These are phyloP conservation scores for Sycophila texana DNA, from an alignment of 2,888 invertebrate species.

Conservation along the genomic window DNA sequence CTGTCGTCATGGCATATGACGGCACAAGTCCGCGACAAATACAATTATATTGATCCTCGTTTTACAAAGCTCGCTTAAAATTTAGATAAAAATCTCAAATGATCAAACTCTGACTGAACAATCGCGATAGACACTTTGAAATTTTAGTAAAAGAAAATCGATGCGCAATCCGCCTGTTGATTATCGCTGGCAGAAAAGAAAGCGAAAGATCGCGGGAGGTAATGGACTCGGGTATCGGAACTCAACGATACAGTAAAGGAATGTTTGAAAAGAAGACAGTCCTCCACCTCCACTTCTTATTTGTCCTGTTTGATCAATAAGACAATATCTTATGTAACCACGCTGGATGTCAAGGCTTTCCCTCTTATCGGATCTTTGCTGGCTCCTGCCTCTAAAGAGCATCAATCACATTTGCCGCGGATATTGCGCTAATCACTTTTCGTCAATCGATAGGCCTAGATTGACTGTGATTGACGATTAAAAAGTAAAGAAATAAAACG, in stretches of 20 bases:
- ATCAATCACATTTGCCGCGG: conserved; percentile 29
- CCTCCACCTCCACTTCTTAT: conserved; percentile 51
- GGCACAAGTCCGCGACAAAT: no score
- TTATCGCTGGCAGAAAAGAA: background rate
- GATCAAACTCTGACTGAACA: no score
- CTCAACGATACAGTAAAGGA: conserved; percentile 19
- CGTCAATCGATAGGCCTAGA: conserved; percentile 18
- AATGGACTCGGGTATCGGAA: conserved; percentile 25
- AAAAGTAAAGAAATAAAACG: conserved; percentile 1
- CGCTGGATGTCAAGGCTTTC: conserved; percentile 59
- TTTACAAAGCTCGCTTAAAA: no score
- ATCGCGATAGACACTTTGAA: no score
- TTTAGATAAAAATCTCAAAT: no score
- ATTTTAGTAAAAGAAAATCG: background rate
- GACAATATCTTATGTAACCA: conserved; percentile 63
- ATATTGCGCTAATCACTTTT: conserved; percentile 33
- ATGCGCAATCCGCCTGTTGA: conserved; percentile 10
- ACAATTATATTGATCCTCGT: no score
- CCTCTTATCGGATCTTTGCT: conserved; percentile 52
- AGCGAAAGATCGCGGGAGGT: conserved; percentile 14
- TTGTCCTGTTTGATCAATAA: conserved; percentile 72
- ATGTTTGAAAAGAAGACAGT: conserved; percentile 18
- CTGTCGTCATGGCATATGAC: no score
- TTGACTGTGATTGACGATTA: background rate
- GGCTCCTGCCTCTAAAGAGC: background rate